These are phyloP conservation scores for Xiphorhynchus erythropygius DNA, from an alignment of 2,797 vertebrate species.

Conservation along the genomic window DNA sequence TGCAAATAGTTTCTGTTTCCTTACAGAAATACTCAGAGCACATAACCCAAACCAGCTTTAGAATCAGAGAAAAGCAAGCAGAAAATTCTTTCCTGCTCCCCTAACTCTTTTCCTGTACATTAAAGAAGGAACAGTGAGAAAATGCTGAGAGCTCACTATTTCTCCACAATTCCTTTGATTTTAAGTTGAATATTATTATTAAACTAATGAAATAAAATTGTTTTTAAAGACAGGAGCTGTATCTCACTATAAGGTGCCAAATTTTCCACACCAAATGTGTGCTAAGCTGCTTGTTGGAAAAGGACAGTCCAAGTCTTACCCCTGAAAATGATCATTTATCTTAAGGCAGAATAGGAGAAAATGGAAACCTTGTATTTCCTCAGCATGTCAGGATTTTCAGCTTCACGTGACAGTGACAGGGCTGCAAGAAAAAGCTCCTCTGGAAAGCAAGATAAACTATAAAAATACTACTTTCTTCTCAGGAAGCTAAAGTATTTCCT, in stretches of 20 bases:
- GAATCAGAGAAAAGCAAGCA: constrained; percentile 38
- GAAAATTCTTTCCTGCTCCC: constrained; percentile 42
- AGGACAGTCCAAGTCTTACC: not conserved
- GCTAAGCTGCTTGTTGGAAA: not conserved
- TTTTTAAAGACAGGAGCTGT: not conserved
- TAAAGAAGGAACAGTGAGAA: not conserved
- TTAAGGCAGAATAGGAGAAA: not conserved
- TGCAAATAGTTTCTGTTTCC: constrained; percentile 63
- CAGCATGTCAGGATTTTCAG: constrained; percentile 20
- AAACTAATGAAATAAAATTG: not conserved
- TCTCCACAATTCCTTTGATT: not conserved
- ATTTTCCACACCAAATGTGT: not conserved
- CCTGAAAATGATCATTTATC: not conserved
- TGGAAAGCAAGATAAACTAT: constrained; percentile 39
- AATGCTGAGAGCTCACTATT: not conserved
- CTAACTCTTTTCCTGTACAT: not conserved
- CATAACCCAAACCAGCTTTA: constrained; percentile 63
- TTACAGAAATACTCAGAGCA: constrained; percentile 56
- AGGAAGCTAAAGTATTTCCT: constrained; percentile 27
- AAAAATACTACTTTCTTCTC: constrained; percentile 15
- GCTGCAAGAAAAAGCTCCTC: constrained; percentile 12
- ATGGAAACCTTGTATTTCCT: not conserved
- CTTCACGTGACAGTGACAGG: not conserved
- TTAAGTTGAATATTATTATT: not conserved
- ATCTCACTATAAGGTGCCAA: not conserved